Conservation (phyloP, 2,113 vertebrate genomes). For the Lamprotornis superbus region DNA sequence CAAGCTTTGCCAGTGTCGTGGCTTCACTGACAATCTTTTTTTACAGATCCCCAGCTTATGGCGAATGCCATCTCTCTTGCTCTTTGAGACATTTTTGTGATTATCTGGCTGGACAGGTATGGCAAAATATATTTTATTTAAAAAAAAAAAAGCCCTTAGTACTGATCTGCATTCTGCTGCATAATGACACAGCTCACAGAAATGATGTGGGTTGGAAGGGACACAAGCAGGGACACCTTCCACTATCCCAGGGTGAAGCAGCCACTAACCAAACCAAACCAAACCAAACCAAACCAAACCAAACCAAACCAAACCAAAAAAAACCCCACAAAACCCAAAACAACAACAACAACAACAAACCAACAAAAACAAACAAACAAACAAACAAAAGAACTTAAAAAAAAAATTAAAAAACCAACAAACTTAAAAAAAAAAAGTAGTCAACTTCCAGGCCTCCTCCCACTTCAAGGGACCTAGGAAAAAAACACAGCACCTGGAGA, state of each 20-base stretch:
- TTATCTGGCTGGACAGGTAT: not conserved
- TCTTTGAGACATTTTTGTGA: not conserved
- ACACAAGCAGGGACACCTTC: not conserved
- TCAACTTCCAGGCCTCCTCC: not conserved
- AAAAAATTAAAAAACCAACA: not conserved
- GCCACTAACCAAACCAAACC: not conserved
- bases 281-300: too few relatives aligned
- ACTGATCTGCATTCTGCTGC: not conserved
- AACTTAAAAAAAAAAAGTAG: not conserved
- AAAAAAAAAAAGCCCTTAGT: not conserved
- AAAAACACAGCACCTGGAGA: not conserved
- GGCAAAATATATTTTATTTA: not conserved
- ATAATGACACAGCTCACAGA: not conserved
- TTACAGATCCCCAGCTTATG: not conserved
- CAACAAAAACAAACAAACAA: too few relatives aligned
- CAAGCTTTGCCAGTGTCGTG: accelerated
- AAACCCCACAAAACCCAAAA: too few relatives aligned
- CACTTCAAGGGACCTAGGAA: not conserved
- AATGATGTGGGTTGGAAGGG: not conserved
- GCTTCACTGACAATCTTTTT: not conserved
- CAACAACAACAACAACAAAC: too few relatives aligned
- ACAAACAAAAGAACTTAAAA: too few relatives aligned
- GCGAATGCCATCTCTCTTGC: not conserved
- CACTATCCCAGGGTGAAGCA: accelerated
- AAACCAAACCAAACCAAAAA: too few relatives aligned